Evolutionary conservation across 2,888 invertebrate genomes (phyloP).

Genomic region (Gryllus longicercus): DNA sequence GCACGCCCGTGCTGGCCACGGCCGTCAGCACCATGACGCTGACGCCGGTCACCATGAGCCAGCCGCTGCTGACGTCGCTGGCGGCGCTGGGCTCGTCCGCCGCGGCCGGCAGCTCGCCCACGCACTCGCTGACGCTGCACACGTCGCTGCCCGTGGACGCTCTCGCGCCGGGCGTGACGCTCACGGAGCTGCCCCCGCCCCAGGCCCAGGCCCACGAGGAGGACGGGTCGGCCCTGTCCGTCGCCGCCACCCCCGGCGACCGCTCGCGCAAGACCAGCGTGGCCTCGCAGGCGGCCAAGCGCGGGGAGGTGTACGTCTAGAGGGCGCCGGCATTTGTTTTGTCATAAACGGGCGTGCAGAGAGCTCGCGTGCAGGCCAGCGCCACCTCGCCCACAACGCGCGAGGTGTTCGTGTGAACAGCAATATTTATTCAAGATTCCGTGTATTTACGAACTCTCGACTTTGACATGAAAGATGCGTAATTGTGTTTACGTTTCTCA

Average conservation of each 20-base stretch:
- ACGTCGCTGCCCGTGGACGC: conserved; percentile 41
- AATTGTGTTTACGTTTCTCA: no score
- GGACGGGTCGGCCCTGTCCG: conserved; percentile 26
- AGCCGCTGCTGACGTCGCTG: conserved; percentile 56
- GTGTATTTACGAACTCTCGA: no score
- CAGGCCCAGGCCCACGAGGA: conserved; percentile 39
- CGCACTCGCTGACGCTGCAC: conserved; percentile 41
- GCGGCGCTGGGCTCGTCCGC: conserved; percentile 42
- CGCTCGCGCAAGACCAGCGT: conserved; percentile 50
- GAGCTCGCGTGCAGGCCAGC: no score
- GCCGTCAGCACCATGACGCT: conserved; percentile 44
- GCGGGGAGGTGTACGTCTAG: conserved; percentile 57
- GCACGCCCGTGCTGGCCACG: conserved; percentile 44
- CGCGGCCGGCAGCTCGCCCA: conserved; percentile 38
- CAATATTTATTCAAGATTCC: neutral
- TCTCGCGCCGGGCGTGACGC: neutral
- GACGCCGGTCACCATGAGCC: conserved; percentile 56
- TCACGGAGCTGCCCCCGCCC: conserved; percentile 4
- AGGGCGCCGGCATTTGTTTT: no score
- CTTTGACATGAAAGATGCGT: no score
- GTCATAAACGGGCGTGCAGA: no score
- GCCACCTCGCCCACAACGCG: no score
- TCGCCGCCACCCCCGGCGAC: conserved; percentile 30
- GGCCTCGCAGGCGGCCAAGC: conserved; percentile 44
- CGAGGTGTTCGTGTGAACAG: no score